Percentiles rank a stretch among this genome's conserved stretches.
These are phyloP conservation scores for Drosophila multiciliata DNA, from an alignment of 2,888 invertebrate species.

Conservation along the genomic window DNA sequence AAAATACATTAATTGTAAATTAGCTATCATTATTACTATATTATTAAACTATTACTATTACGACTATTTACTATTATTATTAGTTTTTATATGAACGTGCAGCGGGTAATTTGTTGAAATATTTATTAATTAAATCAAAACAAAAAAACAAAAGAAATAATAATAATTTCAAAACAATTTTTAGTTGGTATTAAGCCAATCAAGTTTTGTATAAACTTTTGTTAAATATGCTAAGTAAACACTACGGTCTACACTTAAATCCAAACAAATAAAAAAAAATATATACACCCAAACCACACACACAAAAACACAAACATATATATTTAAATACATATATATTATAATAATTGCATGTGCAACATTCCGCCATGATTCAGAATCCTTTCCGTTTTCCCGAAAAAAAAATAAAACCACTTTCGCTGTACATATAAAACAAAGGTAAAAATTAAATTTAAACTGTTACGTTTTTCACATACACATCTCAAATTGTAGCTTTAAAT, in stretches of 20 bases:
- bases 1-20: constrained; percentile 47
- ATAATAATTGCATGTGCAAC: constrained; percentile 68
- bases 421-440: constrained; percentile 61
- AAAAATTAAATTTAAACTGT: constrained; percentile 29
- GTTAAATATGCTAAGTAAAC: constrained; percentile 71
- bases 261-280: constrained; percentile 45
- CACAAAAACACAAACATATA: constrained; percentile 11
- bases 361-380: constrained; percentile 63
- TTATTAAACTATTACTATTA: constrained; percentile 45
- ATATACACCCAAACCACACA: constrained; percentile 15
- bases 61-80: constrained; percentile 59
- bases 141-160: constrained; percentile 8
- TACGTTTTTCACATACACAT: constrained; percentile 52
- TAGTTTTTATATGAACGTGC: constrained; percentile 58
- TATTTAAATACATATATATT: constrained; percentile 22
- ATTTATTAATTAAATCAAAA: constrained; percentile 67
- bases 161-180: constrained; percentile 31
- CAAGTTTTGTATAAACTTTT: constrained; percentile 71
- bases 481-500: constrained; percentile 79
- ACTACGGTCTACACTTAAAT: constrained; percentile 41
- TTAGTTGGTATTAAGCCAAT: constrained; percentile 71
- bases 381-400: constrained; percentile 10
- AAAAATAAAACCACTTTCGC: constrained; percentile 30
- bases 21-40: constrained; percentile 57
- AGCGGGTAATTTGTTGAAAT: constrained; percentile 73